These are phyloP conservation scores for Nipponacmea schrenckii DNA, from an alignment of 2,888 invertebrate genomes.

Conservation along the genomic window DNA sequence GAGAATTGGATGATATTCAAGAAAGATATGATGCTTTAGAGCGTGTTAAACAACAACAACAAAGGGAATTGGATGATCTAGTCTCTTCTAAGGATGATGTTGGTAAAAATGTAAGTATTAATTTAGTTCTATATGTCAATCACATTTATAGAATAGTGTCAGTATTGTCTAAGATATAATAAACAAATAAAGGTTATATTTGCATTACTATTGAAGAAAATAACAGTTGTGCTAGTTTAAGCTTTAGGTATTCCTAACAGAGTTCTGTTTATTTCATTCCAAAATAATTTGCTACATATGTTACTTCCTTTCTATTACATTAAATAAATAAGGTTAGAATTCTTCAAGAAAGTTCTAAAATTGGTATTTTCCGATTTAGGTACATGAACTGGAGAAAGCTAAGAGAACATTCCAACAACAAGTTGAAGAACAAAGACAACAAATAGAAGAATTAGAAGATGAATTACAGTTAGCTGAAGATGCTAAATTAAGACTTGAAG, in stretches of 20 bases:
- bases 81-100: conserved; percentile 97
- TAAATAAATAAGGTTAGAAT: no score
- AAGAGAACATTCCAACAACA: conserved; percentile 94
- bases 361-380: conserved; percentile 66
- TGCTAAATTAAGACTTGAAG: conserved; percentile 94
- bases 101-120: conserved; percentile 83
- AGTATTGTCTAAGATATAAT: no score
- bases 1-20: conserved; percentile 90
- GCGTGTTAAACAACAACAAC: conserved; percentile 82
- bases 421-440: conserved; percentile 82
- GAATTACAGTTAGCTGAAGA: conserved; percentile 92
- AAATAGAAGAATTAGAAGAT: conserved; percentile 75
- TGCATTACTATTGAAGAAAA: no score
- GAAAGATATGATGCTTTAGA: conserved; percentile 92
- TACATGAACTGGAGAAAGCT: conserved; percentile 96
- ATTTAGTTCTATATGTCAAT: conserved; percentile 20
- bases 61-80: conserved; percentile 94
- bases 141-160: no score
- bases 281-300: no score
- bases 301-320: no score
- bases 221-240: no score
- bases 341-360: no score
- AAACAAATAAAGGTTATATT: no score
- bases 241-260: no score
- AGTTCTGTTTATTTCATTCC: no score